Base-by-base conservation (phyloP, 2,797 vertebrate species). In the Hydrocynus forskahlii region DNA sequence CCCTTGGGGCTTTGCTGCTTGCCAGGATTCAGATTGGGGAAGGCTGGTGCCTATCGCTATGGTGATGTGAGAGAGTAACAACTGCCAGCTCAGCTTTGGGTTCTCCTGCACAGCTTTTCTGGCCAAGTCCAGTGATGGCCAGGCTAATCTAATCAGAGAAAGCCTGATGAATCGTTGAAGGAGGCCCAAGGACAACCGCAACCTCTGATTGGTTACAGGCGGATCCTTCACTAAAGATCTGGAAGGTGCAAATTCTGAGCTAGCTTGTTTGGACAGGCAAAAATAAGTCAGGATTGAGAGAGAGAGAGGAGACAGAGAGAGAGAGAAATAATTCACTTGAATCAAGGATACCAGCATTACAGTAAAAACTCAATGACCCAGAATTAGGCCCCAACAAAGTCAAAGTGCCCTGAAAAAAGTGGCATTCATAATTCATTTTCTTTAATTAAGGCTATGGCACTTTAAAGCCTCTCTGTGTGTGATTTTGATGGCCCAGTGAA, bases 61-160 rank as follows among this genome's bases (percentile, higher is more conserved):
- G 72, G 38, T 35, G 13, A 40, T 52, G 4, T 67, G 52, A 57
- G 57, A 74, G 17, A 78, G 81, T 43, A 81, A 81, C 0, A 29
- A 35, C n/a, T 16, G 70, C 76, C 54, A 75, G 48, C 40, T 66
- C 29, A 23, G 25, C 57, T 45, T 52, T 74, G 23, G 23, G 54
- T 66, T 82, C 50, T 82, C 23, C 45, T 75, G 6, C 64, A 45
- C n/a, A 38, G 21, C 38, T 55, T n/a, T 73, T 73, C 52, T 35
- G 52, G 54, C 76, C 40, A 74, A 40, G 43, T 57, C 35, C 23
- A 72, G 52, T 67, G n/a, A 78, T 38, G 66, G 10, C 25, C 1
- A 59, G 52, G 23, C 38, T 78, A 79, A 78, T 78, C 60, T 75
- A 71, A 70, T 81, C 74, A 76, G 17, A 69, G 40, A 29, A 75